phyloP scores from a whole-genome alignment of 1,140 invertebrate species.

The Drosophila paulistorum region DNA sequence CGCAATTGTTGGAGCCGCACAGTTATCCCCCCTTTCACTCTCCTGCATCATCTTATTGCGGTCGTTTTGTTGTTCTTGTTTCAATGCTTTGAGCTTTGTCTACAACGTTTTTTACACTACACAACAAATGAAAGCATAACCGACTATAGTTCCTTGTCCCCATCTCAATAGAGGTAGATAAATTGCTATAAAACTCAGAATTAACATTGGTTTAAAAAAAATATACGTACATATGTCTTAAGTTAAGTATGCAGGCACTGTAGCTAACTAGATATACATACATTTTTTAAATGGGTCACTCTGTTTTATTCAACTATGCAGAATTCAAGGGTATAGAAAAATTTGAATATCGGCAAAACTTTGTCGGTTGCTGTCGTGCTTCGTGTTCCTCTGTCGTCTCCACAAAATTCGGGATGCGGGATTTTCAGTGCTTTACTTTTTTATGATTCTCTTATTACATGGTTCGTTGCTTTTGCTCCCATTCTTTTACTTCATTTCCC shows the following conservation, averaged over 20 bases:
- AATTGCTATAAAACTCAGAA: too few species aligned
- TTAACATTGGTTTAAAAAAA: too few species aligned
- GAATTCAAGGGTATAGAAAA: neutral
- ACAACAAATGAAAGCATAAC: neutral
- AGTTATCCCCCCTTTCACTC: neutral
- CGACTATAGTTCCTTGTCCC: neutral
- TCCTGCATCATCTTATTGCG: neutral
- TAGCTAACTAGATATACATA: too few species aligned
- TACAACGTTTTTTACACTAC: conserved; percentile 29
- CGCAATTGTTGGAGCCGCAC: conserved; percentile 1
- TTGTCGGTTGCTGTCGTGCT: neutral
- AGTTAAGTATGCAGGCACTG: too few species aligned
- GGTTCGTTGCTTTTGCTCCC: conserved; percentile 60
- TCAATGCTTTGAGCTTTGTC: conserved; percentile 25
- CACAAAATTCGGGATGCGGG: neutral
- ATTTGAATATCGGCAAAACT: neutral
- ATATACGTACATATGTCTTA: too few species aligned
- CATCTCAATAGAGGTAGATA: too few species aligned
- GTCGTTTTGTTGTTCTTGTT: conserved; percentile 35
- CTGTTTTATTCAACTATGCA: neutral
- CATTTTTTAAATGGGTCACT: too few species aligned
- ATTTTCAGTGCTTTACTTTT: conserved; percentile 51
- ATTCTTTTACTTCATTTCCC: conserved; percentile 24
- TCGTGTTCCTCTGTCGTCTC: conserved; percentile 18
- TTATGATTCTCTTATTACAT: conserved; percentile 70